Conservation (phyloP, 2,888 invertebrate species). For the Mythimna albipuncta region DNA sequence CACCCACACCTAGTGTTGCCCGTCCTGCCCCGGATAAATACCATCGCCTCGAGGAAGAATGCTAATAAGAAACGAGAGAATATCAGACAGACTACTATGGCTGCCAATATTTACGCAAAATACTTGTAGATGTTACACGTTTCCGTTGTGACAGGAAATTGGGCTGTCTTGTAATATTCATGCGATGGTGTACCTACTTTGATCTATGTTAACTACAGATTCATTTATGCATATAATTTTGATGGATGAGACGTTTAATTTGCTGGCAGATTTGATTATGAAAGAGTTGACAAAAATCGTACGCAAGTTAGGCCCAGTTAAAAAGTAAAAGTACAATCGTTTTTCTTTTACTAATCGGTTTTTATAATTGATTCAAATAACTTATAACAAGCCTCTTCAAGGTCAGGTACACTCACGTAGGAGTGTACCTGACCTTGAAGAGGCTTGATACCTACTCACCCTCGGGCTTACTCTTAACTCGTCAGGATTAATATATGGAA, state of each 20-base stretch:
- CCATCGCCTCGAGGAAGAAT: slow-evolving; percentile 51
- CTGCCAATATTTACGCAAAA: slow-evolving; percentile 45
- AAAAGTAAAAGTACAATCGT: background rate
- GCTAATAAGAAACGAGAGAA: slow-evolving; percentile 43
- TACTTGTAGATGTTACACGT: slow-evolving; percentile 23
- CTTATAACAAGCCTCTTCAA: slow-evolving; percentile 50
- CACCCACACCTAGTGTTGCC: slow-evolving; percentile 63
- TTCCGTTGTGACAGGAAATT: slow-evolving; percentile 54
- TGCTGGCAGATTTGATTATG: background rate
- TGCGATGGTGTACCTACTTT: slow-evolving; percentile 7
- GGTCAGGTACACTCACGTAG: slow-evolving; percentile 47
- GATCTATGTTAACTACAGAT: background rate
- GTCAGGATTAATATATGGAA: slow-evolving; percentile 80
- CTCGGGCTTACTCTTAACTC: slow-evolving; percentile 66
- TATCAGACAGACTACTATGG: slow-evolving; percentile 5
- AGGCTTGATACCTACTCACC: slow-evolving; percentile 30
- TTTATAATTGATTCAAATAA: slow-evolving; percentile 12
- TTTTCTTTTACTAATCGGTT: background rate
- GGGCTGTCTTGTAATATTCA: slow-evolving; percentile 29
- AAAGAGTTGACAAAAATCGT: background rate
- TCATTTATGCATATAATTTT: background rate
- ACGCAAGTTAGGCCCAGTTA: background rate
- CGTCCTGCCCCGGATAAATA: slow-evolving; percentile 53
- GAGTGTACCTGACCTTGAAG: no score
- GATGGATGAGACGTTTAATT: background rate